These are phyloP conservation scores for Sebastes melanostomus DNA, from an alignment of 2,797 vertebrate genomes.

Conservation along the genomic window DNA sequence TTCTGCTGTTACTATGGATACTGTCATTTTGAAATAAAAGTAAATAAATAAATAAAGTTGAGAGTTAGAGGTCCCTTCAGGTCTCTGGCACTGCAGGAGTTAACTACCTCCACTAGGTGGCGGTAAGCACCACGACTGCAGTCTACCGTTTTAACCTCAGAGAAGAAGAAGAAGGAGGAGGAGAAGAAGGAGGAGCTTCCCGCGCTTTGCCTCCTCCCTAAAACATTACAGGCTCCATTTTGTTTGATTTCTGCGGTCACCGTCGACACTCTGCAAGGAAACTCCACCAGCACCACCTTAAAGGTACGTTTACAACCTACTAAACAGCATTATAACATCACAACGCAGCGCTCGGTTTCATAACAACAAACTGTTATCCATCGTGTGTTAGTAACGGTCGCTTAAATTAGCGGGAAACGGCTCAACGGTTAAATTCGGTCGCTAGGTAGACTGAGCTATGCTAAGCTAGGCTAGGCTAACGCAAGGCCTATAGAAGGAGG, in stretches of 20 bases:
- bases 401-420: background rate
- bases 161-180: background rate
- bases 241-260: conserved; percentile 47
- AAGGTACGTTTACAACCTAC: background rate
- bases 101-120: background rate
- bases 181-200: background rate
- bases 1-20: no score
- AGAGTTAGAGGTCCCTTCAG: no score
- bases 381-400: fast-evolving
- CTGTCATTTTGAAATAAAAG: no score
- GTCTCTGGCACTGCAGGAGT: background rate
- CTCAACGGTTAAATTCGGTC: no score
- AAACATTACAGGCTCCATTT: conserved; percentile 65
- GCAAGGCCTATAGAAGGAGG: no score
- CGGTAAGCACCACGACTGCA: background rate
- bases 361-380: background rate
- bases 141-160: no score
- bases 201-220: background rate
- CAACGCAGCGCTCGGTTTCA: fast-evolving
- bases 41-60: no score
- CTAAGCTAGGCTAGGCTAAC: no score
- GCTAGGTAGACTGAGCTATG: no score
- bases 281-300: fast-evolving
- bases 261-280: background rate
- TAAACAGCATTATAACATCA: fast-evolving